A percentile compares a stretch with the other conserved stretches of the same genome.
Conservation (phyloP, 2,797 vertebrate species). For the Heliangelus exortis region DNA sequence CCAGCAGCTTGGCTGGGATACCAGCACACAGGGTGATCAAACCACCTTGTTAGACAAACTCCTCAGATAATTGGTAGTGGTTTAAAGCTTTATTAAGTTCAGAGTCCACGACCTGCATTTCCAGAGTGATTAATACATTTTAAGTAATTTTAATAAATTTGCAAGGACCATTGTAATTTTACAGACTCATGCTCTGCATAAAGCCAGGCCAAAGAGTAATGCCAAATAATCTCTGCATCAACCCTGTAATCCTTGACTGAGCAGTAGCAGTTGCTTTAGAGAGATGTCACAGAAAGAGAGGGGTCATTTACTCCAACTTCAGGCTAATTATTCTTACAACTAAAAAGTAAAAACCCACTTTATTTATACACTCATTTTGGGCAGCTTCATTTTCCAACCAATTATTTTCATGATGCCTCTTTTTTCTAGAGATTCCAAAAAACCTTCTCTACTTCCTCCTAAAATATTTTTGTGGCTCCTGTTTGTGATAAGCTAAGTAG, state of each 20-base stretch:
- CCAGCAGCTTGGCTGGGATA: not conserved
- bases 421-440: not conserved
- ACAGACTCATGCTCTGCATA: not conserved
- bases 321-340: not conserved
- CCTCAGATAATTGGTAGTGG: not conserved
- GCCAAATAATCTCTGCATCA: conserved; percentile 36
- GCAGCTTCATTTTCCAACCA: conserved; percentile 14
- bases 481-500: not conserved
- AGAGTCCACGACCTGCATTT: conserved; percentile 27
- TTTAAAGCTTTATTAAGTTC: conserved; percentile 47
- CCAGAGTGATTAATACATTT: conserved; percentile 38
- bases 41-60: not conserved
- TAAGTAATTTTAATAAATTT: conserved; percentile 42
- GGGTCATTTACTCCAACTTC: not conserved
- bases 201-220: conserved; percentile 36
- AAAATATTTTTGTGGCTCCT: not conserved
- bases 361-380: not conserved
- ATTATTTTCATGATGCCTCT: not conserved
- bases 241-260: not conserved
- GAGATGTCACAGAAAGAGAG: not conserved
- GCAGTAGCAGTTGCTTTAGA: not conserved
- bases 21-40: not conserved
- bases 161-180: not conserved
- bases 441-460: not conserved
- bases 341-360: not conserved